Percentiles rank a stretch among this genome's conserved stretches.
Conservation (phyloP, 2,888 invertebrate genomes). For the Tenthredo mesomela region DNA sequence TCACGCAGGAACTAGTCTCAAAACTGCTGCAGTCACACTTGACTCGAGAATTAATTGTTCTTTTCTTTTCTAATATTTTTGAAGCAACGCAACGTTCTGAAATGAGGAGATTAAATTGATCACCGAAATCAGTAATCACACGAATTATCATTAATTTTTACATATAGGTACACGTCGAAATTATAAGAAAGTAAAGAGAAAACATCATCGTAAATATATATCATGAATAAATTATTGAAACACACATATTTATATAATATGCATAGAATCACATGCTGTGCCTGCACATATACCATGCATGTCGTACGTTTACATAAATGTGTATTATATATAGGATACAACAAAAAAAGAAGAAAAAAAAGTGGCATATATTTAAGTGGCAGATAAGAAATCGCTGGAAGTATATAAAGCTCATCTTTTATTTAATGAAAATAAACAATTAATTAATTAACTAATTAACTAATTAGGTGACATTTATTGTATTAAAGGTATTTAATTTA, state of each 20-base stretch:
- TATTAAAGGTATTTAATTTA: conserved; percentile 32
- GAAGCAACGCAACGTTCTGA: background rate
- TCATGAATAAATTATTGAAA: conserved; percentile 45
- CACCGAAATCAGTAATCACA: background rate
- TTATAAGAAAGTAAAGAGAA: background rate
- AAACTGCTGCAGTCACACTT: background rate
- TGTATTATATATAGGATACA: conserved; percentile 13
- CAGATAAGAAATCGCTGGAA: conserved; percentile 24
- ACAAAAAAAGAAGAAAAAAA: background rate
- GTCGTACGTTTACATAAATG: background rate
- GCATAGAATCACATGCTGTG: background rate
- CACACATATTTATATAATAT: conserved; percentile 18
- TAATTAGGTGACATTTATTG: conserved; percentile 20
- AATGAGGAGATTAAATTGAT: background rate
- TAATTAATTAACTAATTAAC: background rate
- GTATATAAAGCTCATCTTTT: conserved; percentile 19
- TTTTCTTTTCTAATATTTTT: background rate
- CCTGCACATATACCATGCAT: conserved; percentile 2
- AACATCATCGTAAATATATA: conserved; percentile 23
- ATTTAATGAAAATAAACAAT: conserved; percentile 18
- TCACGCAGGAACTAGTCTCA: background rate
- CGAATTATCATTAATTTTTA: background rate
- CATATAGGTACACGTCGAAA: background rate
- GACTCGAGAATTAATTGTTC: conserved; percentile 11
- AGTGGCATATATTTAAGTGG: conserved; percentile 48